These are phyloP conservation scores for Rhinatrema bivittatum DNA, from an alignment of 2,797 vertebrate genomes.

Conservation along the genomic window DNA sequence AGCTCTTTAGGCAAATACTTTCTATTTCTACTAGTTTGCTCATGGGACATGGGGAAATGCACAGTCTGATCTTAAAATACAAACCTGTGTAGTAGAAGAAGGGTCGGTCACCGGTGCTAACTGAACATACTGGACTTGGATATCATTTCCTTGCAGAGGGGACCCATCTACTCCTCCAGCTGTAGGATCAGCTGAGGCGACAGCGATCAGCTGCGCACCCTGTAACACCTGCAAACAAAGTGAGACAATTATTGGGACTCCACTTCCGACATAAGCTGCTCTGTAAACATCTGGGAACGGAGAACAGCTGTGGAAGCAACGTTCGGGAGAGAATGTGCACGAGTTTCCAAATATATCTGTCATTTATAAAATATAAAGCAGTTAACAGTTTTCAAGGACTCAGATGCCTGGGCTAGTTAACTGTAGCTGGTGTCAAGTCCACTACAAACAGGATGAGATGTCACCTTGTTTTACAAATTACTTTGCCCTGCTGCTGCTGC, in stretches of 20 bases:
- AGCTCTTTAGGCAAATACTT: too few relatives aligned
- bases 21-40: too few relatives aligned
- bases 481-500: too few relatives aligned
- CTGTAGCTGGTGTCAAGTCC: too few relatives aligned
- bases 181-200: constrained; percentile 82
- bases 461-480: too few relatives aligned
- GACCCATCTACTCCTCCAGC: constrained; percentile 78
- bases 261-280: background rate
- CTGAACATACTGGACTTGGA: constrained; percentile 97
- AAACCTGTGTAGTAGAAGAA: constrained; percentile 71
- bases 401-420: fast-evolving
- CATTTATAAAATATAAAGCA: too few relatives aligned
- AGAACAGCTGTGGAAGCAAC: background rate
- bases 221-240: constrained; percentile 73
- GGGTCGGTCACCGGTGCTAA: constrained; percentile 86
- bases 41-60: too few relatives aligned
- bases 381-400: too few relatives aligned
- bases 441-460: too few relatives aligned
- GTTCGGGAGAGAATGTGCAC: background rate
- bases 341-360: background rate
- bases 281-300: background rate
- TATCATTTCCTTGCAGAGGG: constrained; percentile 83
- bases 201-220: constrained; percentile 89
- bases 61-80: too few relatives aligned
- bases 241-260: too few relatives aligned